Percentiles rank a stretch among this genome's conserved stretches.
phyloP scores from a whole-genome alignment of 2,888 invertebrate species.

The Zelleria hepariella region DNA sequence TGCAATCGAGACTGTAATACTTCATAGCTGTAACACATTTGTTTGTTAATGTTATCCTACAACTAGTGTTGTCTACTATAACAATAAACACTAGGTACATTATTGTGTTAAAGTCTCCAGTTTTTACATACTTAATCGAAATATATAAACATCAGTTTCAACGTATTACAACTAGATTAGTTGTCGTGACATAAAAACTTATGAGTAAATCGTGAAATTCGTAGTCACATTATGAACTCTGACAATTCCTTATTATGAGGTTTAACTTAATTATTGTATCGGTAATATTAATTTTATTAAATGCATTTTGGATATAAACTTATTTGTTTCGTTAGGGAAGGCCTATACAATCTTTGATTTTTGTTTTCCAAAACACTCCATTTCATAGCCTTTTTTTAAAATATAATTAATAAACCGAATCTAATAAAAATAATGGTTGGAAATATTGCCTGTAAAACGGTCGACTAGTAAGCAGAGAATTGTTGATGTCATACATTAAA shows the following conservation, averaged over 20 bases:
- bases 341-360: not conserved
- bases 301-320: constrained; percentile 11
- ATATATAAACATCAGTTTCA: constrained; percentile 17
- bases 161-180: constrained; percentile 11
- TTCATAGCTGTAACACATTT: not conserved
- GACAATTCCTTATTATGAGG: constrained; percentile 60
- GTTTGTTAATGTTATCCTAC: constrained; percentile 28
- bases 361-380: constrained; percentile 1
- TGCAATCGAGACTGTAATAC: not conserved
- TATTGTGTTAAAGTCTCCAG: constrained; percentile 43
- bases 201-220: constrained; percentile 41
- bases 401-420: constrained; percentile 2
- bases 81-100: constrained; percentile 39
- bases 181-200: constrained; percentile 36
- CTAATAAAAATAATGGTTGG: constrained; percentile 2
- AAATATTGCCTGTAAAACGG: constrained; percentile 3
- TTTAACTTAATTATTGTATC: constrained; percentile 23
- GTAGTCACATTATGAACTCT: constrained; percentile 45
- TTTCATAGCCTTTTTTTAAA: constrained; percentile 8
- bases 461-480: constrained; percentile 9
- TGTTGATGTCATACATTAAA: not conserved
- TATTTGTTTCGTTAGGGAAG: not conserved
- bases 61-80: constrained; percentile 54
- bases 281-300: constrained; percentile 9
- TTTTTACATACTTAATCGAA: constrained; percentile 48